Base-by-base conservation (phyloP, 2,797 vertebrate species). In the Diceros bicornis region DNA sequence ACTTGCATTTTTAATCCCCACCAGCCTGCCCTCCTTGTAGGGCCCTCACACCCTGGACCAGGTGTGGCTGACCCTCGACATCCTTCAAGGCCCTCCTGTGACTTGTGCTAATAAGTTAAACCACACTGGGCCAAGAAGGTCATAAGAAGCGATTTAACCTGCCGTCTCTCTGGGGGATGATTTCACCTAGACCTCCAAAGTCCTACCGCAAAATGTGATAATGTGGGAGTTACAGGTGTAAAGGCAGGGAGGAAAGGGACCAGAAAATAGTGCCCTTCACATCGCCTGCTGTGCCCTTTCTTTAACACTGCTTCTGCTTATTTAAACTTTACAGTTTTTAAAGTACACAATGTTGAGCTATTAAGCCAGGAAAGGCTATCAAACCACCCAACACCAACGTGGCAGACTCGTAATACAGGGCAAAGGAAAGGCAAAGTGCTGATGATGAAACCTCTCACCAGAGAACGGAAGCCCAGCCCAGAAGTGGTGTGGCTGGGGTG, bases 401-500 rank as follows among this genome's bases (percentile, higher is more conserved):
- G 18, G 64, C 64, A 91, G 37, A 83, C n/a, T 34, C 10, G 0
- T 29, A 69, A 86, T 23, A 74, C 81, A 82, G 72, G 14, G 52
- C 44, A 68, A 61, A 86, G 27, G 27, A 59, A 57, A 87, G 7
- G 68, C 57, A 32, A 61, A 27, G 32, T 14, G 37, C 66, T 55
- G 6, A 14, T 20, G 29, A 59, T 1, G 23, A 62, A 23, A 68
- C 6, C 34, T 64, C 21, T 29, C 21, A 10, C 74, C n/a, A 37
- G 41, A 21, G 37, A 34, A 37, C 3, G 18, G 47, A 79, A 55
- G 64, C 41, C 83, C n/a, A 64, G 62, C 3, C 4, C 6, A 0
- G 64, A 47, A 75, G 13, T 6, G 0, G 4, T 1, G 21, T 21
- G 8, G 17, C 2, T 4, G 0, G 17, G 10, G 23, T 17, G 34